Evolutionary conservation across 2,113 vertebrate genomes (phyloP), one percentile per base, ranked within the genome.

Genomic region (Urocitellus parryii): DNA sequence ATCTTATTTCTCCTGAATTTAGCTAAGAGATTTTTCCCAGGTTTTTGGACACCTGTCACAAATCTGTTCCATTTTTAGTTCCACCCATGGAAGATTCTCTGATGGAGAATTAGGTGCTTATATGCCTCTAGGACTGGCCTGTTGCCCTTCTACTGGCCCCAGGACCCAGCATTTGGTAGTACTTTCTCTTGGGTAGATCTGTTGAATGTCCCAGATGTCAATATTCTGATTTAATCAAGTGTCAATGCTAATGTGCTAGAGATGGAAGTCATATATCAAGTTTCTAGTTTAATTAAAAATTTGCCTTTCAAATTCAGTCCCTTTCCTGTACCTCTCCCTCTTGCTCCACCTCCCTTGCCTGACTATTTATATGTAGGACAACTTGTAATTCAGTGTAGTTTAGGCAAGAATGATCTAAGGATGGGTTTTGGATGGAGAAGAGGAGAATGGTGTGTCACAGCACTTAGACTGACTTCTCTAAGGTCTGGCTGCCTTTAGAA

Each of bases 281-380:
- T 72, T 93, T 91, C 73, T 88, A 45, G 37, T 95, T 96, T 91
- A 90, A 84, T 92, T 92, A 94, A 95, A 39, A 67, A 67, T 18
- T 81, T 93, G 24, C 0, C 39, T 76, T 86, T 96, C 79, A 61
- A 85, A 81, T 56, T 65, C 39, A 32, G 18, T 5, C 42, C 45
- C 2, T 37, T 34, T 84, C 58, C 72, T 72, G 3, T 3, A n/a
- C 48, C 14, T 70, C 11, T 2, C 34, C 27, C 65, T 3, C 5
- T 6, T 7, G 17, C 16, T 0, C 39, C 17, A 24, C 72, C 80
- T 88, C 63, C 14, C 13, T 89, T 74, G 2, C 5, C 20, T 58
- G 1, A 8, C 32, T 73, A 34, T 84, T 83, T 72, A 10, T 37
- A 14, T 73, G 8, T 58, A 88, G 17, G 1, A 68, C 63, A 79